Base-by-base conservation (phyloP, 2,888 invertebrate species). In the Ophion obscuratus region DNA sequence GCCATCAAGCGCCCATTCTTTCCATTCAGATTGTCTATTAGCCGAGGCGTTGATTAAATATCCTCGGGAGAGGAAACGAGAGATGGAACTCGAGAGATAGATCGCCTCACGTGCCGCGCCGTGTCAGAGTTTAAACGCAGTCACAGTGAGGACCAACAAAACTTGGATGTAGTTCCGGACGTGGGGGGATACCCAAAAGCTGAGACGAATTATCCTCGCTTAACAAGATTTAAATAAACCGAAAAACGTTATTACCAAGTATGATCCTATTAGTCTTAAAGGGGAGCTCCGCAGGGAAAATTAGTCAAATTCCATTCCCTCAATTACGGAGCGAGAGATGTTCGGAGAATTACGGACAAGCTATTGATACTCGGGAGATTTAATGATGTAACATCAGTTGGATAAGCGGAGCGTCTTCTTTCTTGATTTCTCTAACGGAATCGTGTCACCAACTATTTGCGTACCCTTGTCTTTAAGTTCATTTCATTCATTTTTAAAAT, bases 21-120 rank as follows among this genome's bases (percentile, higher is more conserved):
- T 89, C 88, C 90, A 90, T 92, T 90, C 91, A 92, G 93, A 92
- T 93, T 92, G 93, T 93, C 92, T 93, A 93, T 92, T 93, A 93
- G 91, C 91, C 88, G 90, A 91, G 91, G 93, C 93, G 93, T 93
- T 93, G 92, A 93, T 93, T 93, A 93, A 93, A 93, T 91, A 91
- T 90, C 70, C 89, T 53, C 86, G 88, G 85, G 87, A 77, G 64
- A 82, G 66, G 80, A 66, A 80, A 70, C 80, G 85, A 70, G 89
- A 90, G 90, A 90, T 89, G 88, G 87, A 91, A 70, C 79, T 75
- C 81, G 84, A 67, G 89, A 91, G 92, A 91, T 88, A 88, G 88
- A 91, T 91, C 88, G 89, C 87, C 86, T 87, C 89, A 89, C 90
- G 90, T 91, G 88, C 87, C 88, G 53, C 53, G 71, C 77, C 66